A percentile compares a stretch with the other conserved stretches of the same genome.
Conservation (phyloP, 2,888 invertebrate genomes). For the Galerucella calmariensis region DNA sequence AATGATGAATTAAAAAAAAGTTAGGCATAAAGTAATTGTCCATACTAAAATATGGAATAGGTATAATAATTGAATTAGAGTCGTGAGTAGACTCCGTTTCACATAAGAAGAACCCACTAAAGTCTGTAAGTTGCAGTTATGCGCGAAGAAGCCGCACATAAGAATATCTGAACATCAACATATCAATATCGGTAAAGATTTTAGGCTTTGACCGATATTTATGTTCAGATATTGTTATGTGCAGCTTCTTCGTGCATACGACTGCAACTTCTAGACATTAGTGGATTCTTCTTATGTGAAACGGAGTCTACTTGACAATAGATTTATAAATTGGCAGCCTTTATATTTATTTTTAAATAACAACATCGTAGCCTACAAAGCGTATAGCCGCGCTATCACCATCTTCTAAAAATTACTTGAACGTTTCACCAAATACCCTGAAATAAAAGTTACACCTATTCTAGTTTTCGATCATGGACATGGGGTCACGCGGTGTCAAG, state of each 20-base stretch:
- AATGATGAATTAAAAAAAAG: no score
- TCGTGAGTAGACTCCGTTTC: no score
- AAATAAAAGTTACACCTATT: slow-evolving; percentile 20
- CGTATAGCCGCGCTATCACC: slow-evolving; percentile 19
- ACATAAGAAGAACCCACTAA: no score
- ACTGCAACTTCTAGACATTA: no score
- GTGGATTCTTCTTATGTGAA: no score
- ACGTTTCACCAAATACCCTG: slow-evolving; percentile 14
- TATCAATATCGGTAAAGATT: no score
- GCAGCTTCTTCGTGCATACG: no score
- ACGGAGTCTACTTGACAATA: slow-evolving; percentile 16
- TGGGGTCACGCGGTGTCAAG: slow-evolving; percentile 44
- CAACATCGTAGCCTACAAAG: slow-evolving; percentile 1
- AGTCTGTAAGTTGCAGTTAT: no score
- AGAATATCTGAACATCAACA: no score
- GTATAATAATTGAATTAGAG: not conserved
- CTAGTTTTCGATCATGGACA: slow-evolving; percentile 14
- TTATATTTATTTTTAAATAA: slow-evolving; percentile 21
- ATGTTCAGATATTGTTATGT: no score
- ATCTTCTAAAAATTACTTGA: slow-evolving; percentile 29
- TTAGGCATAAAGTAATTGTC: not conserved
- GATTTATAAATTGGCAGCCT: slow-evolving; percentile 16
- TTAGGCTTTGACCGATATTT: no score
- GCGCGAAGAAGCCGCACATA: no score
- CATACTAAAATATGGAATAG: not conserved